A percentile compares a stretch with the other conserved stretches of the same genome.
Conservation (phyloP, 2,888 invertebrate genomes). For the Xestobium rufovillosum region DNA sequence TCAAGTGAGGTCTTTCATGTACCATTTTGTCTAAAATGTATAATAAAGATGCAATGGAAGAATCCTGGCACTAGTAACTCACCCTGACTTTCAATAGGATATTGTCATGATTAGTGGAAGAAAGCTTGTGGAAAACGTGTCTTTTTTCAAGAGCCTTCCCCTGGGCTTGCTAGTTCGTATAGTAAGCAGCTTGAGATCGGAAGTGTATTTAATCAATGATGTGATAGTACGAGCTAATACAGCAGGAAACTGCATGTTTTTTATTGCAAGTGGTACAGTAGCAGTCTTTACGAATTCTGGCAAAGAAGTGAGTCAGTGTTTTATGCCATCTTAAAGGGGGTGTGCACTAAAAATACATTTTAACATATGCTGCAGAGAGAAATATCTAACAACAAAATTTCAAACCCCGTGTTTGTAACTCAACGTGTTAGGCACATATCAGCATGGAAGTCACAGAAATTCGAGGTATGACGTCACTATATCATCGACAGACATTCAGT, state of each 20-base stretch:
- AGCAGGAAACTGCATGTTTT: slow-evolving; percentile 50
- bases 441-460: no score
- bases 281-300: slow-evolving; percentile 47
- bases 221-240: slow-evolving; percentile 47
- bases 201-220: slow-evolving; percentile 49
- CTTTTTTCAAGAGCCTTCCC: slow-evolving; percentile 48
- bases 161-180: slow-evolving; percentile 44
- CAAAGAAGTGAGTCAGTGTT: slow-evolving; percentile 33
- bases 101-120: slow-evolving; percentile 49
- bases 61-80: not conserved
- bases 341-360: no score
- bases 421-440: no score
- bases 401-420: no score
- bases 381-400: no score
- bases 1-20: no score
- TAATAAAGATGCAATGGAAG: slow-evolving; percentile 1
- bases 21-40: not conserved
- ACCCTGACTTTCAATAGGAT: slow-evolving; percentile 36
- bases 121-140: slow-evolving; percentile 49
- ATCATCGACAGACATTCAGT: no score
- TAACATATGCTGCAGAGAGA: no score
- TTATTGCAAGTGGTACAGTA: slow-evolving; percentile 50
- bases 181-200: slow-evolving; percentile 44
- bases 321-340: not conserved
- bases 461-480: no score